Base-by-base conservation (phyloP, 1,140 invertebrate species). In the Platyscapa corneri region DNA sequence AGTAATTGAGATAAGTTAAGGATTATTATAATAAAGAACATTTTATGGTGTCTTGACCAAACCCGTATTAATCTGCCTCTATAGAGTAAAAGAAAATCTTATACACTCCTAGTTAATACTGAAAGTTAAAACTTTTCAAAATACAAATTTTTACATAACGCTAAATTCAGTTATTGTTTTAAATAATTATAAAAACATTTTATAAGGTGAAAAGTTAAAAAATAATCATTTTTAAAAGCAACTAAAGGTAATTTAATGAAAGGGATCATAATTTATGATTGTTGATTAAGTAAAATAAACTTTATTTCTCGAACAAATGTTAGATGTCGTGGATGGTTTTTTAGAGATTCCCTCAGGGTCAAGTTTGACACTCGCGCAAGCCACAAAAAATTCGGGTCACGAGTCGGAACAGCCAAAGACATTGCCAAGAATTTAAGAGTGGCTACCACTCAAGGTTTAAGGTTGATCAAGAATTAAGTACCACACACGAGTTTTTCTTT, bases 321-420 rank as follows among this genome's bases (percentile, higher is more conserved):
- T 23, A 34, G 76, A 27, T 64, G 39, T 53, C 42, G 81, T 37
- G n/a, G 32, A 49, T 27, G 46, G 82, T 85, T 85, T n/a, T 82
- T 85, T 74, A 65, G 39, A 83, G 82, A 82, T 85, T 88, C 81
- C 80, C 86, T 91, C 90, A 91, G 84, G 91, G 91, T 91, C 90
- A 90, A 90, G 90, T 87, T 88, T 90, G 87, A 87, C 85, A 88
- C 56, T 86, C 65, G 67, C 18, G 64, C 76, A 83, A 86, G 90
- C 90, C 86, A 89, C 89, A 87, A 89, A 90, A 89, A 89, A 87
- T 86, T 78, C 89, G 87, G 79, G 82, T 90, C 90, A 88, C 86
- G 88, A 88, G 89, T 83, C 87, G 53, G 84, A 78, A 64, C 70
- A 76, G 80, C 79, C 87, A 85, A 83, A 81, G 87, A 84, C 72